These are phyloP conservation scores for Crocodylus rhombifer DNA, from an alignment of 2,797 vertebrate species.

Conservation along the genomic window DNA sequence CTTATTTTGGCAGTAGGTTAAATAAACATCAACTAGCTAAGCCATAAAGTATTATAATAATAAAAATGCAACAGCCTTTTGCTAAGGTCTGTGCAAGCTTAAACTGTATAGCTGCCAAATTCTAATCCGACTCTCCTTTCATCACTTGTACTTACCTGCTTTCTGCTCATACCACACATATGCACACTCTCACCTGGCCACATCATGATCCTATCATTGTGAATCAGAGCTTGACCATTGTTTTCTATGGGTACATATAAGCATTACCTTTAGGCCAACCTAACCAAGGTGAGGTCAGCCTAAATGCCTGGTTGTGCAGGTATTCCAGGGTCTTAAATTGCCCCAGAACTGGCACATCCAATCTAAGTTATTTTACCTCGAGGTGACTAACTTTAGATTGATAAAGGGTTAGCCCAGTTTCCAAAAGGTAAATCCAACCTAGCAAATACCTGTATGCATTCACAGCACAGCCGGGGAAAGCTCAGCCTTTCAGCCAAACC, in stretches of 20 bases:
- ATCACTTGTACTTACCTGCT: background rate
- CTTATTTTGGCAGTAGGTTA: accelerated
- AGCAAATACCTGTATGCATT: too few species aligned
- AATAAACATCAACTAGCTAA: background rate
- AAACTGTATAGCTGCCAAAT: background rate
- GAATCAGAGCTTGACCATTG: background rate
- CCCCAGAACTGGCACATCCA: too few species aligned
- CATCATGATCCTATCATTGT: background rate
- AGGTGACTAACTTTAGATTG: too few species aligned
- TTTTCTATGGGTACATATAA: background rate
- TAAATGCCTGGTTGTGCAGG: too few species aligned
- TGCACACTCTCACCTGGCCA: background rate
- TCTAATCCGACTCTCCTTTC: background rate
- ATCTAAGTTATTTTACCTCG: too few species aligned
- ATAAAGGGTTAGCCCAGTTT: too few species aligned
- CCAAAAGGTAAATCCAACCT: too few species aligned
- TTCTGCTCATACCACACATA: background rate
- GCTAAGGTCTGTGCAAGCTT: background rate
- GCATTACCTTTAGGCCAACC: background rate
- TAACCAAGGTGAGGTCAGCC: too few species aligned
- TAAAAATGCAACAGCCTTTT: background rate
- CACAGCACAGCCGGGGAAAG: too few species aligned
- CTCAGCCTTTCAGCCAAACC: too few species aligned
- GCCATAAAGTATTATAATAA: background rate
- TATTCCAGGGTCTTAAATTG: too few species aligned